These are phyloP conservation scores for Criorhina ranunculi DNA, from an alignment of 2,888 invertebrate genomes.

Conservation along the genomic window DNA sequence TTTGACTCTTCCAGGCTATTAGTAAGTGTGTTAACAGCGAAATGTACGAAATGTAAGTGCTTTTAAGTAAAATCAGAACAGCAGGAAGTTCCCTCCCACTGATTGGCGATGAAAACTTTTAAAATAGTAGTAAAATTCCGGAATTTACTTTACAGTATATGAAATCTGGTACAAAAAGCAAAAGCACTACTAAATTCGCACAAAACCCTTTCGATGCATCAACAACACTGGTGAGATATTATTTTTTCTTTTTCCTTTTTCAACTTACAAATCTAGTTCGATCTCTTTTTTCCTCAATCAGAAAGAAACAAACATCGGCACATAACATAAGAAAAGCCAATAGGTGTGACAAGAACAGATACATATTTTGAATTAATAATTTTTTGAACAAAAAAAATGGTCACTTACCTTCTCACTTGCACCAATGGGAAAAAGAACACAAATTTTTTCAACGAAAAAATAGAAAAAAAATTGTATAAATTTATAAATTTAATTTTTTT, in stretches of 20 bases:
- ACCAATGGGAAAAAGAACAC: conserved; percentile 48
- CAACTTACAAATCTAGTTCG: background rate
- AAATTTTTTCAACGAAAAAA: conserved; percentile 57
- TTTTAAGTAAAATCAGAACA: too few species aligned
- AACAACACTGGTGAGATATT: conserved; percentile 47
- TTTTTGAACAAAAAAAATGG: conserved; percentile 39
- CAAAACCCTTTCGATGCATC: conserved; percentile 15
- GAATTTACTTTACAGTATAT: too few species aligned
- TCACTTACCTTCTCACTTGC: conserved; percentile 72
- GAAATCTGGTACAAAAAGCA: too few species aligned
- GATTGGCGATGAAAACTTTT: too few species aligned
- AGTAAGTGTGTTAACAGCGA: too few species aligned
- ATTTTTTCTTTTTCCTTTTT: conserved; percentile 16
- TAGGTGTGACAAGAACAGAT: conserved; percentile 44
- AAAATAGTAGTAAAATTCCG: too few species aligned
- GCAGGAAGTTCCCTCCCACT: too few species aligned
- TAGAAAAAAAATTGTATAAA: conserved; percentile 23
- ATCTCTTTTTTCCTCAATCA: conserved; percentile 19
- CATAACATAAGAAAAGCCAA: background rate
- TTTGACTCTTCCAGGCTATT: too few species aligned
- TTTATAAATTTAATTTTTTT: conserved; percentile 32
- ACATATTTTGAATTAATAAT: conserved; percentile 53
- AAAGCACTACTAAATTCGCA: conserved; percentile 40
- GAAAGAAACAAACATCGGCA: conserved; percentile 62
- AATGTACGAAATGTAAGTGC: too few species aligned